phyloP scores from a whole-genome alignment of 1,140 invertebrate species.

The Pogonus chalceus region DNA sequence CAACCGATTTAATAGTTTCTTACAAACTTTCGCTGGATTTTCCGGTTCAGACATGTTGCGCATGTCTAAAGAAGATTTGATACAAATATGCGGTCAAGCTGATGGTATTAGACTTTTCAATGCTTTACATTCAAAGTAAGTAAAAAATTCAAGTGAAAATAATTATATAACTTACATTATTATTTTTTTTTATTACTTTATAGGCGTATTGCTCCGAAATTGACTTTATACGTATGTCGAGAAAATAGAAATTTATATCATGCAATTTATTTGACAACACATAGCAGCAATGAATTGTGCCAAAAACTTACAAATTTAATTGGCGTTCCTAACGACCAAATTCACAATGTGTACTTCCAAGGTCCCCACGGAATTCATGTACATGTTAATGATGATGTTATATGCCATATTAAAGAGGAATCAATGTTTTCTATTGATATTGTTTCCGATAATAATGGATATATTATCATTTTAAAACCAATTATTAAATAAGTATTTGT shows the following conservation, averaged over 20 bases:
- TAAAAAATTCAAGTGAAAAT: slow-evolving; percentile 18
- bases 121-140: slow-evolving; percentile 69
- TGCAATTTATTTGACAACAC: slow-evolving; percentile 64
- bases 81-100: slow-evolving; percentile 86
- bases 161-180: slow-evolving; percentile 6
- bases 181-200: slow-evolving; percentile 18
- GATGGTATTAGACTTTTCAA: slow-evolving; percentile 88
- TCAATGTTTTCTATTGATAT: slow-evolving; percentile 51
- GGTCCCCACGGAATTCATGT: slow-evolving; percentile 67
- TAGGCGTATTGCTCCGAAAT: slow-evolving; percentile 60
- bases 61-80: slow-evolving; percentile 78
- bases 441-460: slow-evolving; percentile 35
- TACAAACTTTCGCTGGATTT: slow-evolving; percentile 71
- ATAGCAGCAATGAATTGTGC: slow-evolving; percentile 54
- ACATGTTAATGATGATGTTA: slow-evolving; percentile 62
- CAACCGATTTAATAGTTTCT: slow-evolving; percentile 66
- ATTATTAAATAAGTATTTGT: slow-evolving; percentile 2
- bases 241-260: slow-evolving; percentile 59
- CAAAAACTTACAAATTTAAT: slow-evolving; percentile 53
- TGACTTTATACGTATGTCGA: slow-evolving; percentile 70
- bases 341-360: slow-evolving; percentile 53
- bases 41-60: slow-evolving; percentile 79
- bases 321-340: slow-evolving; percentile 44
- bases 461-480: slow-evolving; percentile 27
- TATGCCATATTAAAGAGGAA: slow-evolving; percentile 53